These are phyloP conservation scores for Gymnoscopelus braueri DNA, from an alignment of 2,797 vertebrate genomes.

Conservation along the genomic window DNA sequence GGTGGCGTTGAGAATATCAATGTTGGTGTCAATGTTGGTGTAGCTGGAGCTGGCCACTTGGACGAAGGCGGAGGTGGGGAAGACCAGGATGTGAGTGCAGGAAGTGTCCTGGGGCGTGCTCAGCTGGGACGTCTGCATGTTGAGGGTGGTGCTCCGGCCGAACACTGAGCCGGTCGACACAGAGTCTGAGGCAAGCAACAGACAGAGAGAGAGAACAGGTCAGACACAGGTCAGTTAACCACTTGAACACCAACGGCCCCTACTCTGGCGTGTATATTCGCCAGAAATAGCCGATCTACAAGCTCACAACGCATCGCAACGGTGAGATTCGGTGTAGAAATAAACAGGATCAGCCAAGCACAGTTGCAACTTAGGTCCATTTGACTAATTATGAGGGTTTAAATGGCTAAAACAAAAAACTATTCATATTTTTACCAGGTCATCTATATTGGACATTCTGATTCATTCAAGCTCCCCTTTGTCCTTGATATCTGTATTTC, in stretches of 20 bases:
- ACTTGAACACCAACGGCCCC: too few relatives aligned
- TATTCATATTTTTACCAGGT: background rate
- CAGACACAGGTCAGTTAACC: background rate
- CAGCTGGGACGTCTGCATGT: slow-evolving; percentile 97
- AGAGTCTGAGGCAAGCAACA: slow-evolving; percentile 83
- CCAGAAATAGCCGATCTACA: background rate
- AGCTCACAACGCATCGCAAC: too few relatives aligned
- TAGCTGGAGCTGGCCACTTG: slow-evolving; percentile 94
- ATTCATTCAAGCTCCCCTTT: background rate
- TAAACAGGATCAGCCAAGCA: too few relatives aligned
- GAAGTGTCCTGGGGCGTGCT: slow-evolving; percentile 98
- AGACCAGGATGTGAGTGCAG: slow-evolving; percentile 98
- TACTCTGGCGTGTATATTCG: background rate
- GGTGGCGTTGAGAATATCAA: slow-evolving; percentile 95
- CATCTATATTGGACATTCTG: background rate
- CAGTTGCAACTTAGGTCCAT: too few relatives aligned
- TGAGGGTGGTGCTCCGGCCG: slow-evolving; percentile 96
- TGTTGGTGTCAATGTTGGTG: slow-evolving; percentile 89
- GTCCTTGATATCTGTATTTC: too few relatives aligned
- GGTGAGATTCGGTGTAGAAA: too few relatives aligned
- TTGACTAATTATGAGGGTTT: too few relatives aligned
- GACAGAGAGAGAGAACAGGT: background rate
- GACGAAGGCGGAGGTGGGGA: slow-evolving; percentile 95
- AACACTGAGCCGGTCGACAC: slow-evolving; percentile 98
- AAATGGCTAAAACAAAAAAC: too few relatives aligned